Base-by-base conservation (phyloP, 1,140 invertebrate genomes). In the Sarcophaga peregrina region DNA sequence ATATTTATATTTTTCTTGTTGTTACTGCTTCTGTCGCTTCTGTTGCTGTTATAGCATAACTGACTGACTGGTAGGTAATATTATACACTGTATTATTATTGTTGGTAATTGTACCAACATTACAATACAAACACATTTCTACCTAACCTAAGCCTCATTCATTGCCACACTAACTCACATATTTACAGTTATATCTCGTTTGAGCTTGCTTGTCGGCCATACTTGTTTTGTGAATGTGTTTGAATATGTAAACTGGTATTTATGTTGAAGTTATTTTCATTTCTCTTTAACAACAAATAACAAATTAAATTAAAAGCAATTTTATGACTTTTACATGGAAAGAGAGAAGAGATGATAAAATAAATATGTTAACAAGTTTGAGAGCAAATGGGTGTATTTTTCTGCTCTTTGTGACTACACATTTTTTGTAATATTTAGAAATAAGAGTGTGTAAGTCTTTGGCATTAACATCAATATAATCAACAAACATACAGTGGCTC, bases 81-180 rank as follows among this genome's bases (percentile, higher is more conserved):
- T 72, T 74, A 45, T 25, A 74, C 45, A 45, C 0, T 45, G 25
- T 74, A 45, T 74, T 45, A 45, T 74, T 74, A 37, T 45, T 74
- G 25, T 74, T 74, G 73, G 45, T n/a, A 8, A 17, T 78, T 17
- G 75, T 25, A 6, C n/a, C 2, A 78, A 76, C 46, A 76, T 76
- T 48, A 48, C 15, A 10, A 73, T 6, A 73, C 17, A 74, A 74
- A 75, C n/a, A 52, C 50, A 78, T n/a, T 68, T 68, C 62, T 20
- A 68, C 7, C 62, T n/a, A 78, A 10, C 47, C n/a, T 17, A 78
- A 50, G 47, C 47, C 75, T 78, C 47, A 78, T 47, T 78, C 75
- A 78, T 78, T 78, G 75, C 47, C 75, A 50, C 75, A 78, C 47
- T 78, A 78, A 78, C 75, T 78, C 75, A 78, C 75, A 78, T 78